These are phyloP conservation scores for Papilio gigon DNA, from an alignment of 2,888 invertebrate species.

Conservation along the genomic window DNA sequence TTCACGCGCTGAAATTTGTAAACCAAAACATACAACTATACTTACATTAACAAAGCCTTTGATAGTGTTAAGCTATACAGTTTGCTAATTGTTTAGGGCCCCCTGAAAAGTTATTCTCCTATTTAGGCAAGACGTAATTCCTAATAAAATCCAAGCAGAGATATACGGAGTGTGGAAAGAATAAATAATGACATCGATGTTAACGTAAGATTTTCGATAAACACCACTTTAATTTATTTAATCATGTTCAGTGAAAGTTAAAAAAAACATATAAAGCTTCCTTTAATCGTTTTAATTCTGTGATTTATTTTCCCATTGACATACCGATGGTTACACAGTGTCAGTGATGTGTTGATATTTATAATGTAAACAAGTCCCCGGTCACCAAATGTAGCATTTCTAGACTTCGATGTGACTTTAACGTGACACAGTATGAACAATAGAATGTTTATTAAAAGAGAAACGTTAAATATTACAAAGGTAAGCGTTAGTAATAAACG, in stretches of 20 bases:
- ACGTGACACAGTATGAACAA: background rate
- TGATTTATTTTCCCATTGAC: slow-evolving; percentile 9
- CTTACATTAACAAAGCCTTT: too few relatives aligned
- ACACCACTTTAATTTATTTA: too few relatives aligned
- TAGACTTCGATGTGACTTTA: slow-evolving; percentile 1
- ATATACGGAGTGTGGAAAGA: too few relatives aligned
- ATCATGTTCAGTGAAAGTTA: background rate
- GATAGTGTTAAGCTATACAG: too few relatives aligned
- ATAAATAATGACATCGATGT: too few relatives aligned
- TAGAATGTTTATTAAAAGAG: background rate
- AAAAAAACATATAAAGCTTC: background rate
- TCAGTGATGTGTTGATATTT: slow-evolving; percentile 29
- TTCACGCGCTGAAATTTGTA: too few relatives aligned
- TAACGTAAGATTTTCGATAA: too few relatives aligned
- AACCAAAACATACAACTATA: too few relatives aligned
- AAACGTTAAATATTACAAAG: background rate
- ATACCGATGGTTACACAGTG: background rate
- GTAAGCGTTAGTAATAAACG: background rate
- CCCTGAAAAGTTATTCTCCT: too few relatives aligned
- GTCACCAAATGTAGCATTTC: slow-evolving; percentile 20
- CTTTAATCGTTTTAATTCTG: slow-evolving; percentile 3
- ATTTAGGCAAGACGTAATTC: too few relatives aligned
- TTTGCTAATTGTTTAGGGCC: too few relatives aligned
- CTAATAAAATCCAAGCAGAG: too few relatives aligned
- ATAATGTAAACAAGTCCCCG: slow-evolving; percentile 23